phyloP scores from a whole-genome alignment of 2,797 vertebrate species.

The Notamacropus eugenii region DNA sequence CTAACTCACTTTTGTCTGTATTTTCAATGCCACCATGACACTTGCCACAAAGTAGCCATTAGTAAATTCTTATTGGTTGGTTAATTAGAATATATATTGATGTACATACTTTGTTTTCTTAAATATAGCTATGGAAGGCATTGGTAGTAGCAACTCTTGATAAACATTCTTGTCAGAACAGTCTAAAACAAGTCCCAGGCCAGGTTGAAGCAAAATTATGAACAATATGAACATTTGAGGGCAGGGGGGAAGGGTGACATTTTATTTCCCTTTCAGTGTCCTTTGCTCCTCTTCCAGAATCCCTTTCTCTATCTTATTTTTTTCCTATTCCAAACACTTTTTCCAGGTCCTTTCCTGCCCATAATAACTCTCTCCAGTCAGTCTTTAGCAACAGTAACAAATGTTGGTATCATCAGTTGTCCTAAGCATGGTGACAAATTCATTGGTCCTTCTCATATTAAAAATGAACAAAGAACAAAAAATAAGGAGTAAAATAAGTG shows the following conservation, averaged over 20 bases:
- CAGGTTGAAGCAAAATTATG: not conserved
- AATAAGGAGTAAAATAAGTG: conserved; percentile 68
- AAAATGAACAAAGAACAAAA: conserved; percentile 72
- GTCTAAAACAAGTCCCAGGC: not conserved
- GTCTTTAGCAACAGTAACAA: conserved; percentile 70
- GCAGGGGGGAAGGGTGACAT: conserved; percentile 24
- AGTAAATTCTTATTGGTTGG: not conserved
- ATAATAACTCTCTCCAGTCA: not conserved
- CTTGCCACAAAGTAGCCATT: not conserved
- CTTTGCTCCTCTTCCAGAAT: not conserved
- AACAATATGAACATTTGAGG: not conserved
- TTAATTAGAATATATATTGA: not conserved
- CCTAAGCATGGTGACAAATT: conserved; percentile 83
- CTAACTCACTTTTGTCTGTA: not conserved
- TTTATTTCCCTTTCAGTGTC: not conserved
- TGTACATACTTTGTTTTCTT: not conserved
- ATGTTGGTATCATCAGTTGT: conserved; percentile 83
- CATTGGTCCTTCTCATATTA: conserved; percentile 81
- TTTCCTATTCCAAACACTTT: not conserved
- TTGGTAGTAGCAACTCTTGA: too few species aligned
- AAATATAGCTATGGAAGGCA: not conserved
- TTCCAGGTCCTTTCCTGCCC: not conserved
- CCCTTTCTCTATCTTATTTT: not conserved
- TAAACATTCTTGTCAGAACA: not conserved
- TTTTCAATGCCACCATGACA: not conserved